These are phyloP conservation scores for Liparis tanakae DNA, from an alignment of 2,797 vertebrate species.

Conservation along the genomic window DNA sequence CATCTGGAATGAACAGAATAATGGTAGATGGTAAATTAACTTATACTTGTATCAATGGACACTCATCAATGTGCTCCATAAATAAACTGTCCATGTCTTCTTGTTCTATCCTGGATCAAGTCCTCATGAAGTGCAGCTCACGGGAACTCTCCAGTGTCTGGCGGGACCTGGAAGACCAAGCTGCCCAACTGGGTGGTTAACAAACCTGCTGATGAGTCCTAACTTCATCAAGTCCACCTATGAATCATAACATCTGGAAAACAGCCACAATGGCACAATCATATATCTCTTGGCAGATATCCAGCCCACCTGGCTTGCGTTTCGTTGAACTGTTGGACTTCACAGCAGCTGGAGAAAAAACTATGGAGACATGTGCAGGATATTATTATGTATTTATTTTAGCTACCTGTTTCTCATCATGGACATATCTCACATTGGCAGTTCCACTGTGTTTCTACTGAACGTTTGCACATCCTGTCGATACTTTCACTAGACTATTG, in stretches of 20 bases:
- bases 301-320: not conserved
- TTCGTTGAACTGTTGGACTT: not conserved
- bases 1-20: too few relatives aligned
- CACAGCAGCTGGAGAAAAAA: not conserved
- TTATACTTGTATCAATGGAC: too few relatives aligned
- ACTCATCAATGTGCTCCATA: not conserved
- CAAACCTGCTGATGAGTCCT: not conserved
- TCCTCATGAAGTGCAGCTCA: not conserved
- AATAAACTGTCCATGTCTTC: not conserved
- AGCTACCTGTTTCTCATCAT: conserved; percentile 13
- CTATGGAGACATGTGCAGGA: not conserved
- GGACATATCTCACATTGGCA: conserved; percentile 9
- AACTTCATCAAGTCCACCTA: not conserved
- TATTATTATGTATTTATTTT: conserved; percentile 15
- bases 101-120: not conserved
- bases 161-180: not conserved
- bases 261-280: not conserved
- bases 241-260: not conserved
- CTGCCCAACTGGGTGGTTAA: not conserved
- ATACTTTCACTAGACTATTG: not conserved
- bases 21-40: too few relatives aligned
- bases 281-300: not conserved
- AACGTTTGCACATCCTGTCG: not conserved
- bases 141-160: not conserved
- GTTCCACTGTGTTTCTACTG: not conserved